A percentile compares a stretch with the other conserved stretches of the same genome.
Conservation (phyloP, 2,888 invertebrate species). For the Thymelicus lineola region DNA sequence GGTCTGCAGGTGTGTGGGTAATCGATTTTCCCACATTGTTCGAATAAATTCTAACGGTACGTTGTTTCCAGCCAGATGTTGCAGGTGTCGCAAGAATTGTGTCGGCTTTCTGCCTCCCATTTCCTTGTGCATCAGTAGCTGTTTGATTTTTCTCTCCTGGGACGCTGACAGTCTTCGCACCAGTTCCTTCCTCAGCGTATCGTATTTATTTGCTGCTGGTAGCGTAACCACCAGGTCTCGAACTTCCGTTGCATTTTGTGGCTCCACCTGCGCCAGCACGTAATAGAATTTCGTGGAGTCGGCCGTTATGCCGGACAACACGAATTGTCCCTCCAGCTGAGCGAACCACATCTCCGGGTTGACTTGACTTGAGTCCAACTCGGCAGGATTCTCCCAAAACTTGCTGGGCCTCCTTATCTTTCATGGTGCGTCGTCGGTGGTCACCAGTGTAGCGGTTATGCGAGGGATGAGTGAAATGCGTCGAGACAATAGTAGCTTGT, state of each 20-base stretch:
- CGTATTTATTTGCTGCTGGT: background rate
- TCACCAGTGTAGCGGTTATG: background rate
- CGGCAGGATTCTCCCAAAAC: background rate
- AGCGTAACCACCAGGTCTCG: background rate
- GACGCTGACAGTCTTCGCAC: slow-evolving; percentile 2
- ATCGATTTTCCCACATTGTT: background rate
- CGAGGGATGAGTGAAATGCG: no score
- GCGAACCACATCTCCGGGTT: background rate
- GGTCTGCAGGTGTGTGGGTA: background rate
- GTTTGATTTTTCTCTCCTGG: slow-evolving; percentile 26
- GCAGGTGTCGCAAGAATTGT: slow-evolving; percentile 37
- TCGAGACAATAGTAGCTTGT: no score
- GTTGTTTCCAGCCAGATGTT: slow-evolving; percentile 20
- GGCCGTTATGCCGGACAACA: background rate
- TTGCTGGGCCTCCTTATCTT: background rate
- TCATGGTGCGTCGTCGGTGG: background rate
- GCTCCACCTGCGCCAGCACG: background rate
- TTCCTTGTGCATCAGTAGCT: slow-evolving; percentile 37
- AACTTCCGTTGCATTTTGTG: background rate
- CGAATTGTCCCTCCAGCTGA: background rate
- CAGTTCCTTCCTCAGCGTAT: background rate
- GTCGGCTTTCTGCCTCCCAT: slow-evolving; percentile 39
- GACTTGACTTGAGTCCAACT: background rate
- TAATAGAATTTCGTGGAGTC: background rate
- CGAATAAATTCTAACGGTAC: slow-evolving; percentile 1